These are phyloP conservation scores for Phalacrocorax pelagicus DNA, from an alignment of 2,113 vertebrate genomes.

Conservation along the genomic window DNA sequence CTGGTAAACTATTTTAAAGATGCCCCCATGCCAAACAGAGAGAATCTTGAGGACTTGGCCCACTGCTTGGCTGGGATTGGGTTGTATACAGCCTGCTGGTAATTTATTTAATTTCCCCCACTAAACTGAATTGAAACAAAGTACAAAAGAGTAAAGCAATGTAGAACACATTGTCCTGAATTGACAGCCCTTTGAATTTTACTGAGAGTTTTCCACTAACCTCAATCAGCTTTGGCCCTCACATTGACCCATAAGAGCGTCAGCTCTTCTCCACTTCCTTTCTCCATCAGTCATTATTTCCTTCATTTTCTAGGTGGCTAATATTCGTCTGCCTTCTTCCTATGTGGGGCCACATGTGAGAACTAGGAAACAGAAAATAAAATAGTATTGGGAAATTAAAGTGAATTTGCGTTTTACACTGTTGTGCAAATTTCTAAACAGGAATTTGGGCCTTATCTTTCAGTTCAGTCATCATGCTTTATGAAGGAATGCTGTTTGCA, in stretches of 20 bases:
- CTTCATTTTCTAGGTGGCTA: background rate
- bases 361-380: background rate
- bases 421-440: slow-evolving; percentile 44
- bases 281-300: background rate
- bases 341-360: background rate
- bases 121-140: background rate
- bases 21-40: background rate
- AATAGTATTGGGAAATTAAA: background rate
- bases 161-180: background rate
- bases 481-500: background rate
- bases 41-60: background rate
- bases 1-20: background rate
- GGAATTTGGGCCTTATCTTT: slow-evolving; percentile 29
- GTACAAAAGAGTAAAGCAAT: background rate
- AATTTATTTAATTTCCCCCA: background rate
- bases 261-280: background rate
- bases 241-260: background rate
- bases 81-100: background rate
- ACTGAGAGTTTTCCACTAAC: background rate
- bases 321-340: background rate
- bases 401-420: background rate
- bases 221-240: background rate
- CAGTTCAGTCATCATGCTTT: background rate
- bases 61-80: background rate
- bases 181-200: background rate